Evolutionary conservation across 2,797 vertebrate species (phyloP).

Genomic region (Pangasius krempfi): DNA sequence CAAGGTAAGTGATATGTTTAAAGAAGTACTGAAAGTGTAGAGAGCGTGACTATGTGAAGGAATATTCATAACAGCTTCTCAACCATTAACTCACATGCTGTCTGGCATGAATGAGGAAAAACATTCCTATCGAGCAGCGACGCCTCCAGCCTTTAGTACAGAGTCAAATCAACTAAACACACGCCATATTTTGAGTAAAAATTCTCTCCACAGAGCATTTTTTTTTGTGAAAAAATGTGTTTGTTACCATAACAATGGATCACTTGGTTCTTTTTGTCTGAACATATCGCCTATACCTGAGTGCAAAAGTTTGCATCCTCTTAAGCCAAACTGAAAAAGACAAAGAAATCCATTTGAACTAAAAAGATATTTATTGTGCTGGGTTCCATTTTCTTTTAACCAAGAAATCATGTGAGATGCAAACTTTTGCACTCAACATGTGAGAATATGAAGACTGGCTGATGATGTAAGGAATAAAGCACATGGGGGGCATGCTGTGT

Average conservation of each 20-base stretch:
- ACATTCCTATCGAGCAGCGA: background rate
- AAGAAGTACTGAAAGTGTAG: conserved; percentile 64
- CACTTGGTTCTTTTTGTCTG: background rate
- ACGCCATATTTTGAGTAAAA: no score
- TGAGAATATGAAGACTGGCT: no score
- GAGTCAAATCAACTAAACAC: background rate
- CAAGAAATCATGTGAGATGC: no score
- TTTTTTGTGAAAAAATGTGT: background rate
- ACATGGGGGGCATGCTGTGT: background rate
- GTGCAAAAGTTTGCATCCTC: background rate
- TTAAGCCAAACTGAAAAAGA: background rate
- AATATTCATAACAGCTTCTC: background rate
- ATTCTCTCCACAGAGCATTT: background rate
- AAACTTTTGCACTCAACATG: no score
- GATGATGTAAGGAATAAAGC: background rate
- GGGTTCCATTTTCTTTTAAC: no score
- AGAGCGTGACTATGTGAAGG: conserved; percentile 43
- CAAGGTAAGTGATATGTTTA: conserved; percentile 66
- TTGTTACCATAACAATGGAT: background rate
- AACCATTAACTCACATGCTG: background rate
- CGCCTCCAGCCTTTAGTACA: background rate
- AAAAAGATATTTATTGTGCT: background rate
- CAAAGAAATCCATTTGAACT: background rate
- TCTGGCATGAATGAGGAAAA: background rate
- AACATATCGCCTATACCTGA: background rate